Evolutionary conservation across 1,140 invertebrate species (phyloP).

Genomic region (Formica exsecta): DNA sequence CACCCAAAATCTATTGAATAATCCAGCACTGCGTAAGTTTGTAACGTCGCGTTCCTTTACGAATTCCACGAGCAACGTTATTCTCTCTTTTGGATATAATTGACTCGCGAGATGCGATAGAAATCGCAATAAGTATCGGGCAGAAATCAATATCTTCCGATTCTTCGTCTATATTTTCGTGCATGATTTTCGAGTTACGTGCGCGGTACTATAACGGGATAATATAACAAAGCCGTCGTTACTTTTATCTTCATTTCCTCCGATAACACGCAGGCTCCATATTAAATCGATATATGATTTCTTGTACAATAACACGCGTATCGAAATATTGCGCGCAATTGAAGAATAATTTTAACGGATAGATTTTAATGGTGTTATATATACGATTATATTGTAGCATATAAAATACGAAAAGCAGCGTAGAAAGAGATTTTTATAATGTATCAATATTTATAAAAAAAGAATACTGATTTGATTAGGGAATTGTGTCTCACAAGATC

Average conservation of each 20-base stretch:
- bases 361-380: conserved; percentile 39
- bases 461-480: conserved; percentile 55
- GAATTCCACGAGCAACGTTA: not conserved
- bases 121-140: not conserved
- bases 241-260: conserved; percentile 1
- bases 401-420: conserved; percentile 25
- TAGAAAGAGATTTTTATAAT: conserved; percentile 58
- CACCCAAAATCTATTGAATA: conserved; percentile 89
- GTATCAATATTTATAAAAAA: conserved; percentile 44
- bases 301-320: conserved; percentile 49
- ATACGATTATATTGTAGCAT: conserved; percentile 44
- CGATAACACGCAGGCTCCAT: conserved; percentile 69
- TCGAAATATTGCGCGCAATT: conserved; percentile 1
- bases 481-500: conserved; percentile 55
- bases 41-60: not conserved
- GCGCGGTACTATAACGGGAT: not conserved
- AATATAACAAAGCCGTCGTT: conserved; percentile 1
- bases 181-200: conserved; percentile 37
- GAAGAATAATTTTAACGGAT: conserved; percentile 21
- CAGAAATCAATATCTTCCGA: conserved; percentile 38
- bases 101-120: conserved; percentile 12
- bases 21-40: conserved; percentile 63
- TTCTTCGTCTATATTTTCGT: conserved; percentile 52
- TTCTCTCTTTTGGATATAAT: not conserved
- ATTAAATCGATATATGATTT: conserved; percentile 71